Evolutionary conservation across 1,140 invertebrate genomes (phyloP).

Genomic region (Nylanderia fulva): DNA sequence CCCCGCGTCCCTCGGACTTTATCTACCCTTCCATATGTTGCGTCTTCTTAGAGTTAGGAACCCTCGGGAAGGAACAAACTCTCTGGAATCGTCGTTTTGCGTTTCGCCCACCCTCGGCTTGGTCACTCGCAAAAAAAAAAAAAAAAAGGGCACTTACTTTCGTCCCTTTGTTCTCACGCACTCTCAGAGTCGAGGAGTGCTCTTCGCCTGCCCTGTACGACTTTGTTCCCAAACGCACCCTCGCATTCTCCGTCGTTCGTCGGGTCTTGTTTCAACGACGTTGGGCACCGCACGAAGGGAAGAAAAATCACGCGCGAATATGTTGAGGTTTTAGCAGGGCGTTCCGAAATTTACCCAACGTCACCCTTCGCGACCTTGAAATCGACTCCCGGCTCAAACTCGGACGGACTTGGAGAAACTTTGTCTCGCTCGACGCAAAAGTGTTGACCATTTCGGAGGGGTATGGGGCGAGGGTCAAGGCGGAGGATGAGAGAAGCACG

Average conservation of each 20-base stretch:
- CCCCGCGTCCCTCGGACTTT: slow-evolving; percentile 39
- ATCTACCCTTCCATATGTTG: slow-evolving; percentile 49
- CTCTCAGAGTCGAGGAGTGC: slow-evolving; percentile 47
- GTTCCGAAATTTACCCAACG: neutral
- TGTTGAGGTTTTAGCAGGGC: neutral
- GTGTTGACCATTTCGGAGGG: slow-evolving; percentile 24
- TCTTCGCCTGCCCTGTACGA: slow-evolving; percentile 13
- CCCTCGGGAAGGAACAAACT: slow-evolving; percentile 63
- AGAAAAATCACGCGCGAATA: neutral
- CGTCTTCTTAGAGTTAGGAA: slow-evolving; percentile 50
- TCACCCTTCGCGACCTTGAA: slow-evolving; percentile 21
- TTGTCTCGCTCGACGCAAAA: slow-evolving; percentile 25
- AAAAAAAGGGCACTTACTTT: slow-evolving; percentile 78
- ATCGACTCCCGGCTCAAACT: neutral
- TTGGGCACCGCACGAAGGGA: neutral
- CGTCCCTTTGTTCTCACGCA: slow-evolving; percentile 78
- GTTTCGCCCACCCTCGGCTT: slow-evolving; percentile 72
- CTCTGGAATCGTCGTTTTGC: too few relatives aligned
- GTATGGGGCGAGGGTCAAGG: slow-evolving; percentile 56
- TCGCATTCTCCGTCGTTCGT: slow-evolving; percentile 31
- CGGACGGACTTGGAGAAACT: slow-evolving; percentile 14
- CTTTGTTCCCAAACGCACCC: slow-evolving; percentile 62
- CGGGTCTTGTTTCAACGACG: too few relatives aligned
- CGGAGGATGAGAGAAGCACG: slow-evolving; percentile 24
- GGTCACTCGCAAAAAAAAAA: slow-evolving; percentile 75